Percentiles rank a stretch among this genome's conserved stretches.
Evolutionary conservation across 2,113 vertebrate species (phyloP).

Genomic region (Macquaria ambigua): DNA sequence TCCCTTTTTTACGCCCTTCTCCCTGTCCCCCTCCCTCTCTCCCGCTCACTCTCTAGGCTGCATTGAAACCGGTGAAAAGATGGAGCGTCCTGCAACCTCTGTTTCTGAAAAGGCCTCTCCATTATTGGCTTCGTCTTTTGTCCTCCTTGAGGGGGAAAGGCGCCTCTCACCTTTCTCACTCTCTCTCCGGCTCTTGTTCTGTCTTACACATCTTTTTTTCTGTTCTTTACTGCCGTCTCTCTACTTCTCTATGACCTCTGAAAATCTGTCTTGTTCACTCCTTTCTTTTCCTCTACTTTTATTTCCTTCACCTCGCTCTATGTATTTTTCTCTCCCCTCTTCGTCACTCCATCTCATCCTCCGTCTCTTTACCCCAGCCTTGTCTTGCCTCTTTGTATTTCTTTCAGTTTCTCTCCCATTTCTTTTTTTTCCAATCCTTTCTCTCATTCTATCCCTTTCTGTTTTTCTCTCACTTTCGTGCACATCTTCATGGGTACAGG

Average conservation of each 20-base stretch:
- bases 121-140: conserved; percentile 83
- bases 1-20: conserved; percentile 59
- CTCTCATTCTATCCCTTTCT: neutral
- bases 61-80: conserved; percentile 77
- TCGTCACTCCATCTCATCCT: conserved; percentile 21
- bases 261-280: conserved; percentile 49
- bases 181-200: conserved; percentile 47
- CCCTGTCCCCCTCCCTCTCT: conserved; percentile 58
- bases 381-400: conserved; percentile 14
- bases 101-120: conserved; percentile 81
- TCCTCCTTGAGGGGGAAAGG: conserved; percentile 74
- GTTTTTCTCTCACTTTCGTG: neutral
- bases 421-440: neutral
- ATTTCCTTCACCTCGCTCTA: conserved; percentile 8
- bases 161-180: conserved; percentile 78
- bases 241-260: conserved; percentile 59
- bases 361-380: conserved; percentile 7
- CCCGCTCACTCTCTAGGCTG: conserved; percentile 57
- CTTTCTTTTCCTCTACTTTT: conserved; percentile 25
- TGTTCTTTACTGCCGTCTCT: conserved; percentile 32
- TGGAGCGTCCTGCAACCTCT: conserved; percentile 73
- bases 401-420: conserved; percentile 6
- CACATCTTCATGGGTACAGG: conserved; percentile 17
- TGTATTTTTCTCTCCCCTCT: conserved; percentile 19
- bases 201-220: conserved; percentile 56